Evolutionary conservation across 2,797 vertebrate species (phyloP).

Genomic region (Galago senegalensis): DNA sequence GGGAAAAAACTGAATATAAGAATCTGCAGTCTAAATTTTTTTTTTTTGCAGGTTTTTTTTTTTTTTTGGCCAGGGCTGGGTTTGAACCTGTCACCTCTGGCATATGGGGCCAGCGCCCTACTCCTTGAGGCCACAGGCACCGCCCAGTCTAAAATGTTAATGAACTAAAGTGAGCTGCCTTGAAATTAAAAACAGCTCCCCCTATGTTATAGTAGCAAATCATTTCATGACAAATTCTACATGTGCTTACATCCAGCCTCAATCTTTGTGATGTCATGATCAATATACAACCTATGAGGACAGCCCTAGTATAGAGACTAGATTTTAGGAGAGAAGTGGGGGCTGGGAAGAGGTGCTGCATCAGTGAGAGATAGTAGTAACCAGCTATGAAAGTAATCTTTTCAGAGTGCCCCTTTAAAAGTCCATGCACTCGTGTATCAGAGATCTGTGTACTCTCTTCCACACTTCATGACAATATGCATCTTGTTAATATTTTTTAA

Average conservation of each 20-base stretch:
- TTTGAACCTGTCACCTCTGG: no score
- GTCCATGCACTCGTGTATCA: background rate
- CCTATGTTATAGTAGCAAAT: slow-evolving; percentile 36
- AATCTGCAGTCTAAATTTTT: slow-evolving; percentile 27
- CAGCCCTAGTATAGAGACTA: background rate
- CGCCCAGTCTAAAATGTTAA: slow-evolving; percentile 41
- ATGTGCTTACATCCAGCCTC: background rate
- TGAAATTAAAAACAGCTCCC: background rate
- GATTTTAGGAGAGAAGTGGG: background rate
- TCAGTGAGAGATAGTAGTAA: background rate
- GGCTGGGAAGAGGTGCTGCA: background rate
- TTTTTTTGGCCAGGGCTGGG: no score
- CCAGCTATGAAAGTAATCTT: background rate
- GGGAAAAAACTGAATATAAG: slow-evolving; percentile 40
- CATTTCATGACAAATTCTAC: background rate
- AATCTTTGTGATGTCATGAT: slow-evolving; percentile 49
- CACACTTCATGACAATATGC: background rate
- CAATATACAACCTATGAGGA: background rate
- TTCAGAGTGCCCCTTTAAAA: background rate
- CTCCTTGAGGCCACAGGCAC: no score
- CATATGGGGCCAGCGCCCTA: no score
- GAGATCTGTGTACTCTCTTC: background rate
- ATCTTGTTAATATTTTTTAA: background rate
- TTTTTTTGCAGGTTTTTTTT: no score
- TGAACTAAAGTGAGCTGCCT: background rate